Conservation (phyloP, 1,140 invertebrate species). For the Macrosteles quadrilineatus region DNA sequence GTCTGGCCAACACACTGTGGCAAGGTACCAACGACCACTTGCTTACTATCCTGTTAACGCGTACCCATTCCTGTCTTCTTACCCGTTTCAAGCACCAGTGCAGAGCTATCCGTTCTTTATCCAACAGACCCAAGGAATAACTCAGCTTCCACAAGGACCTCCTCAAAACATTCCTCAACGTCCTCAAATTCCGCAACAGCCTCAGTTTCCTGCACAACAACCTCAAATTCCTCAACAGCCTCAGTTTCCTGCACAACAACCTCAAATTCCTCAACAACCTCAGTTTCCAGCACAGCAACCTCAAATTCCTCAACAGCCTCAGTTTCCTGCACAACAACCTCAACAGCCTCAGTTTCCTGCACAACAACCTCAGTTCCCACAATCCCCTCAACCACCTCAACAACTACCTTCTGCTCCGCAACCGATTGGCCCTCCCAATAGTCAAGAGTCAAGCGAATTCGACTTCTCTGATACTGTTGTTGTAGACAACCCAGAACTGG, state of each 20-base stretch:
- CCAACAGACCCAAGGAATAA: no score
- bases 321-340: conserved; percentile 28
- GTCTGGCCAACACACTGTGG: conserved; percentile 43
- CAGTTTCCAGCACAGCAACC: conserved; percentile 16
- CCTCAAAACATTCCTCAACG: conserved; percentile 12
- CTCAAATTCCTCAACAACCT: conserved; percentile 29
- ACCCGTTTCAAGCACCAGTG: conserved; percentile 19
- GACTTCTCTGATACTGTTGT: conserved; percentile 34
- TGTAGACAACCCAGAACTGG: conserved; percentile 37
- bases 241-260: conserved; percentile 17
- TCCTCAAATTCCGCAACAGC: conserved; percentile 13
- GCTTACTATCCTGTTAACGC: conserved; percentile 20
- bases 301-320: conserved; percentile 28
- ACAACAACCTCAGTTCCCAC: background rate
- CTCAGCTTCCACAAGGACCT: conserved; percentile 3
- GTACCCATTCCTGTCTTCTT: background rate
- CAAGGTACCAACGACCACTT: conserved; percentile 36
- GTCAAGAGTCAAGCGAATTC: conserved; percentile 16
- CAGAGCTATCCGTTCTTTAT: background rate
- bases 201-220: conserved; percentile 24
- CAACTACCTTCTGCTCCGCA: background rate
- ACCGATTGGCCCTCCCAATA: background rate
- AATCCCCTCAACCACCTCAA: background rate
- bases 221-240: conserved; percentile 28
- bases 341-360: conserved; percentile 26